Percentiles rank a stretch among this genome's conserved stretches.
Conservation (phyloP, 1,140 invertebrate species). For the Lasioglossum baleicum region DNA sequence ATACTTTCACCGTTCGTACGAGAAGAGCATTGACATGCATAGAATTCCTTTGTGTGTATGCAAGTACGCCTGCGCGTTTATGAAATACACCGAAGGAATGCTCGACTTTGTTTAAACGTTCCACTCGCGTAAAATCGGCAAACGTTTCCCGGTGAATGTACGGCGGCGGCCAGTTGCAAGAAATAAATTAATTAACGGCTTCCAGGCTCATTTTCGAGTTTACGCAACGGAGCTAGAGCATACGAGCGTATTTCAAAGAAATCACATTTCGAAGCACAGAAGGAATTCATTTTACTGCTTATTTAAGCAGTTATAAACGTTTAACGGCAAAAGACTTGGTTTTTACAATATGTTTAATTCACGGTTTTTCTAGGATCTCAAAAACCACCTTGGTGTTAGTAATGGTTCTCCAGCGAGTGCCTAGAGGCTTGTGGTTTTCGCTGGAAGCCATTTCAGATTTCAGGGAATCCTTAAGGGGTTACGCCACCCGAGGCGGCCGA, state of each 20-base stretch:
- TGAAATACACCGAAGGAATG: conserved; percentile 30
- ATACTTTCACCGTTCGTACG: conserved; percentile 46
- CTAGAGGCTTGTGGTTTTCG: too few species aligned
- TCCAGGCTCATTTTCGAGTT: conserved; percentile 32
- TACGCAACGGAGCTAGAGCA: conserved; percentile 15
- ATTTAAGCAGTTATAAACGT: neutral
- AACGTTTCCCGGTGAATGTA: conserved; percentile 4
- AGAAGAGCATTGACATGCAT: conserved; percentile 38
- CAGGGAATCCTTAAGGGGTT: too few species aligned
- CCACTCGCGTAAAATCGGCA: neutral
- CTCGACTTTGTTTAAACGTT: conserved; percentile 34
- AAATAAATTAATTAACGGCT: conserved; percentile 22
- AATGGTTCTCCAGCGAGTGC: too few species aligned
- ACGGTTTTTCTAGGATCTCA: too few species aligned
- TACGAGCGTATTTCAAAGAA: neutral
- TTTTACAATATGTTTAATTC: too few species aligned
- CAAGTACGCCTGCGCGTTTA: conserved; percentile 16
- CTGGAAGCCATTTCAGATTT: too few species aligned
- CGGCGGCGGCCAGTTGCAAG: neutral
- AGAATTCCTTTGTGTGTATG: conserved; percentile 35
- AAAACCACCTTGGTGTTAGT: too few species aligned
- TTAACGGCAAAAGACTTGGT: too few species aligned
- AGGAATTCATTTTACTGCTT: too few species aligned
- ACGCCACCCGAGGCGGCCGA: too few species aligned
- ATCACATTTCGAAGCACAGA: too few species aligned